Conservation (phyloP, 1,140 invertebrate species). For the Grapholita molesta region DNA sequence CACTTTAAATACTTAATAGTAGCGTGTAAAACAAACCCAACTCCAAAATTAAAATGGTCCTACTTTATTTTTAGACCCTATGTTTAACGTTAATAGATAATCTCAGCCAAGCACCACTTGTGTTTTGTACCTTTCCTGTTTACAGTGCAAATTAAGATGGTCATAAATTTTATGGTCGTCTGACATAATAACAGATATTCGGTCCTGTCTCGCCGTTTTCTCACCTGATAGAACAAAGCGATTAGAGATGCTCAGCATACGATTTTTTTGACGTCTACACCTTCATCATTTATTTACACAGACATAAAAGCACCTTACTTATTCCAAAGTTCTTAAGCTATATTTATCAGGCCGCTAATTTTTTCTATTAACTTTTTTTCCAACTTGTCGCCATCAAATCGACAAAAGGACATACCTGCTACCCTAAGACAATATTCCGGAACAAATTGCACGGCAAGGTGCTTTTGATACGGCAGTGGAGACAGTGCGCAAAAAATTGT, state of each 20-base stretch:
- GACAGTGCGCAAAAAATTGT: constrained; percentile 35
- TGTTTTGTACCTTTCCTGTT: neutral
- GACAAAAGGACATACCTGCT: constrained; percentile 62
- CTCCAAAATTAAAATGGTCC: neutral
- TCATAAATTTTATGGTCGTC: neutral
- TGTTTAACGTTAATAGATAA: neutral
- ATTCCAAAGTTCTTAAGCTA: constrained; percentile 35
- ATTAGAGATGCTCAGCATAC: constrained; percentile 28
- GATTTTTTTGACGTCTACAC: constrained; percentile 39
- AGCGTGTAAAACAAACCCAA: neutral
- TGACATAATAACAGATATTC: constrained; percentile 8
- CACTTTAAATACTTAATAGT: neutral
- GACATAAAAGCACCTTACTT: constrained; percentile 57
- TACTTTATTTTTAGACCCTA: neutral
- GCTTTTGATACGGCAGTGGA: constrained; percentile 45
- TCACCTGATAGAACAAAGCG: constrained; percentile 51
- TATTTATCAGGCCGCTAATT: constrained; percentile 34
- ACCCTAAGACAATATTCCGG: constrained; percentile 57
- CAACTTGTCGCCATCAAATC: constrained; percentile 38
- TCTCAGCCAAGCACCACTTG: neutral
- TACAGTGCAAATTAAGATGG: constrained; percentile 2
- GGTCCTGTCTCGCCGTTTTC: constrained; percentile 8
- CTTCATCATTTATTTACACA: constrained; percentile 33
- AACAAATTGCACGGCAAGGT: constrained; percentile 59
- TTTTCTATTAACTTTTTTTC: constrained; percentile 33